Evolutionary conservation across 2,888 invertebrate genomes (phyloP).

Genomic region (Orthonychiurus folsomi): DNA sequence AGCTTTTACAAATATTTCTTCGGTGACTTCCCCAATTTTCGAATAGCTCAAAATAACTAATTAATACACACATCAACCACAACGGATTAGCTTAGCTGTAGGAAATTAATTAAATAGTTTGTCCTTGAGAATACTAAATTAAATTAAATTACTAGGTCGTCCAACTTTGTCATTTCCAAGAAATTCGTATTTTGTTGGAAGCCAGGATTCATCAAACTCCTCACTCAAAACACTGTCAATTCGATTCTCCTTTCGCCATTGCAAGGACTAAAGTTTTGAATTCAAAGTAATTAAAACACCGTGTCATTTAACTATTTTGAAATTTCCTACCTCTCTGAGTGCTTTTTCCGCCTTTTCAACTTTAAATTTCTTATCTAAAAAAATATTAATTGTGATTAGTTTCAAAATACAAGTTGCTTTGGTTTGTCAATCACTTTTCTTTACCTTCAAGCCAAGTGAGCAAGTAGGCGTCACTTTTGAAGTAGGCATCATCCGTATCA

Average conservation of each 20-base stretch:
- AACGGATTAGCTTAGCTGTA: no score
- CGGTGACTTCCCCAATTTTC: background rate
- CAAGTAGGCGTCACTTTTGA: conserved; percentile 1
- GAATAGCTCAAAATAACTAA: no score
- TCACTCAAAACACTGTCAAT: conserved; percentile 4
- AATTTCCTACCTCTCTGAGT: no score
- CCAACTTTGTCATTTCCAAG: background rate
- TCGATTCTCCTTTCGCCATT: background rate
- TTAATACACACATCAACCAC: no score
- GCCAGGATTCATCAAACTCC: background rate
- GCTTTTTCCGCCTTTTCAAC: background rate
- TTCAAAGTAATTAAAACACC: no score
- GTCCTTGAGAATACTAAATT: background rate
- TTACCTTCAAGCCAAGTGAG: conserved; percentile 3
- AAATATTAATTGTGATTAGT: background rate
- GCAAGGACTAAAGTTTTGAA: no score
- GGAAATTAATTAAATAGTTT: no score
- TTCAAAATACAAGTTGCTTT: background rate
- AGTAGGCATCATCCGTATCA: no score
- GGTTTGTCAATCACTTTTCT: background rate
- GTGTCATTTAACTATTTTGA: no score
- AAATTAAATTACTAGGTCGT: background rate
- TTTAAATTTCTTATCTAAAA: conserved; percentile 4
- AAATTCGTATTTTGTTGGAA: background rate
- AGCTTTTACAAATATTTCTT: background rate